Conservation (phyloP, 2,113 vertebrate species). For the Tachysurus fulvidraco region DNA sequence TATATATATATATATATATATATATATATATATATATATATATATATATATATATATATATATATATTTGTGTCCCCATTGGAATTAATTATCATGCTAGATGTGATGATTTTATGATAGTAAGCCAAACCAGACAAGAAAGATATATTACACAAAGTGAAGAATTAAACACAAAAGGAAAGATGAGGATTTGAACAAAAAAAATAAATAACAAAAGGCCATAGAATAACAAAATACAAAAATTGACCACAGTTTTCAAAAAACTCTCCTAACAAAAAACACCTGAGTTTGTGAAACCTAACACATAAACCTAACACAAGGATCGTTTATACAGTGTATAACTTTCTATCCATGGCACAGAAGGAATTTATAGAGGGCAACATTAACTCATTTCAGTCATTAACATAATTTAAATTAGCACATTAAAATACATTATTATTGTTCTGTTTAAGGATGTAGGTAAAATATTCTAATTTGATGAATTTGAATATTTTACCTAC, state of each 20-base stretch:
- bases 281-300: not conserved
- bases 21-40: not conserved
- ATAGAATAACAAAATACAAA: not conserved
- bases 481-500: too few relatives aligned
- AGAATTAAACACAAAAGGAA: not conserved
- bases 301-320: not conserved
- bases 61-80: not conserved
- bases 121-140: not conserved
- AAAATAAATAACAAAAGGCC: not conserved
- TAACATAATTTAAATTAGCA: not conserved
- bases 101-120: not conserved
- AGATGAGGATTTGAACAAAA: not conserved
- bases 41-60: not conserved
- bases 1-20: not conserved
- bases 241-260: too few relatives aligned
- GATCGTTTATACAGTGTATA: not conserved
- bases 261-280: not conserved
- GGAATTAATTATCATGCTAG: not conserved
- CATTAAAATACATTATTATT: not conserved
- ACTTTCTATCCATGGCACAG: constrained; percentile 5
- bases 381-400: not conserved
- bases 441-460: too few relatives aligned
- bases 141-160: not conserved
- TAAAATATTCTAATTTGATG: too few relatives aligned
- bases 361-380: constrained; percentile 12